These are phyloP conservation scores for Helogale parvula DNA, from an alignment of 2,113 vertebrate genomes.

Conservation along the genomic window DNA sequence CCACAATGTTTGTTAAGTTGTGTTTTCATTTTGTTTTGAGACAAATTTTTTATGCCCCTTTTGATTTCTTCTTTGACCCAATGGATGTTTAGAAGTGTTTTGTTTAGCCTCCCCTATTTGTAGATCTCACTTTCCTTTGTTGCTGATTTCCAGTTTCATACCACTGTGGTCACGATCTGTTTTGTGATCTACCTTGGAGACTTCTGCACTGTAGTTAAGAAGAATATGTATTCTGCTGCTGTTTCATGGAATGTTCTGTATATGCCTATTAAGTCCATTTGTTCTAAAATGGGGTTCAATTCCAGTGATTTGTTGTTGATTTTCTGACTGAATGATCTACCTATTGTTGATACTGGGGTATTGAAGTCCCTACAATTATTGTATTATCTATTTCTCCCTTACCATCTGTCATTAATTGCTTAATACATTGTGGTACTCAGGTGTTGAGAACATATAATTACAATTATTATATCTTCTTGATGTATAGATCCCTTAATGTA, in stretches of 20 bases:
- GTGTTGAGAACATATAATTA: not conserved
- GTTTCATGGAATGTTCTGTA: not conserved
- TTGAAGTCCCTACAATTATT: not conserved
- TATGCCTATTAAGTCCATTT: not conserved
- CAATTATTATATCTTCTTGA: not conserved
- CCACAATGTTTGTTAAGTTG: not conserved
- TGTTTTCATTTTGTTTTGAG: not conserved
- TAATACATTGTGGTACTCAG: not conserved
- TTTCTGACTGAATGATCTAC: not conserved
- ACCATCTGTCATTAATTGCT: not conserved
- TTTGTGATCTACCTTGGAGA: not conserved
- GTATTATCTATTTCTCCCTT: not conserved
- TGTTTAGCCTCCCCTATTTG: not conserved
- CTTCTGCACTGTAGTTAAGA: not conserved
- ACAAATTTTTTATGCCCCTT: not conserved
- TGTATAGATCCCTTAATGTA: not conserved
- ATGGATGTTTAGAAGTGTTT: not conserved
- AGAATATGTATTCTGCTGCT: not conserved
- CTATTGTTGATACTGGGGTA: not conserved
- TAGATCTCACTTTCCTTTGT: not conserved
- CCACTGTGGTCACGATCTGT: not conserved
- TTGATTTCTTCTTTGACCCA: not conserved
- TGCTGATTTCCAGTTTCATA: not conserved
- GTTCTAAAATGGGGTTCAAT: not conserved
- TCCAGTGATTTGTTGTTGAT: not conserved